Evolutionary conservation across 2,888 invertebrate species (phyloP).

Genomic region (Chloroclystis v-ata): DNA sequence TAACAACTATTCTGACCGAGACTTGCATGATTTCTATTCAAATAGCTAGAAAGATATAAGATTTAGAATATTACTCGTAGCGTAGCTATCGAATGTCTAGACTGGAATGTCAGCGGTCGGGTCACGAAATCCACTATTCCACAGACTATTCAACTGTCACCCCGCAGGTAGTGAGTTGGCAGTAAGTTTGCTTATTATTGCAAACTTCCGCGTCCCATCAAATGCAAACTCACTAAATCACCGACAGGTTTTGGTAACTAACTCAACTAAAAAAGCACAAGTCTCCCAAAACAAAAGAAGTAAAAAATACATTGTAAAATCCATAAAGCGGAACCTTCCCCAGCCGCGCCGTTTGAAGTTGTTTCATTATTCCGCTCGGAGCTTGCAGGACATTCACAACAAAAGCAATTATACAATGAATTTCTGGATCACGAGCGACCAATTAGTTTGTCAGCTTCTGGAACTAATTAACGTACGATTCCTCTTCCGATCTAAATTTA

Average conservation of each 20-base stretch:
- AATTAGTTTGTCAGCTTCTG: slow-evolving; percentile 32
- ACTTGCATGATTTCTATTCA: too few species aligned
- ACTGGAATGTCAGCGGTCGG: slow-evolving; percentile 31
- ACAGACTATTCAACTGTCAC: slow-evolving; percentile 29
- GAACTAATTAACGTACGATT: slow-evolving; percentile 42
- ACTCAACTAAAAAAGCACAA: too few species aligned
- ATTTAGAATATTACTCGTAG: too few species aligned
- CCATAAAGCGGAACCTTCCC: neutral
- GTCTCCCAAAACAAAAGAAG: neutral
- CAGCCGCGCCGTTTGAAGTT: slow-evolving; percentile 5
- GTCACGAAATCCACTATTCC: slow-evolving; percentile 9
- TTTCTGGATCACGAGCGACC: slow-evolving; percentile 28
- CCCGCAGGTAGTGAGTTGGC: slow-evolving; percentile 31
- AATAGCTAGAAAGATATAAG: too few species aligned
- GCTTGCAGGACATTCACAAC: slow-evolving; percentile 20
- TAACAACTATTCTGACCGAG: too few species aligned
- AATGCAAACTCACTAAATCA: neutral
- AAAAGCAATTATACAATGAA: slow-evolving; percentile 32
- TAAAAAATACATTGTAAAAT: slow-evolving; percentile 1
- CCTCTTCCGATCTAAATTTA: slow-evolving; percentile 34
- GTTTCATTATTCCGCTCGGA: slow-evolving; percentile 11
- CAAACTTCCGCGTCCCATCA: slow-evolving; percentile 4
- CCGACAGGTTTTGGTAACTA: too few species aligned
- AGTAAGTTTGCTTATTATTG: slow-evolving; percentile 2
- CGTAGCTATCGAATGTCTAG: slow-evolving; percentile 20